phyloP scores from a whole-genome alignment of 2,113 vertebrate species.

The Vireo altiloquus region DNA sequence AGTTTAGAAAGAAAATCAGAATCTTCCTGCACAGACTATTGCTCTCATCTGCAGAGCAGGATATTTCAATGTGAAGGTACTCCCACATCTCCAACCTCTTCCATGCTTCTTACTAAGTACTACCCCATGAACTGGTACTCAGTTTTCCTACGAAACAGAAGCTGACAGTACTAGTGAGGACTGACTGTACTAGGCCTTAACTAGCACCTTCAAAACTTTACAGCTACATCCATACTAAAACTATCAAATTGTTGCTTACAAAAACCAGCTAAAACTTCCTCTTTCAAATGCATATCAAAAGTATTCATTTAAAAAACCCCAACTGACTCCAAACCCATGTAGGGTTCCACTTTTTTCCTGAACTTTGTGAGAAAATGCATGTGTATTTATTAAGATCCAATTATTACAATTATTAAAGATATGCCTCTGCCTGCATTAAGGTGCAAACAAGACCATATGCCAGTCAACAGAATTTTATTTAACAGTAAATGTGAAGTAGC shows the following conservation, averaged over 20 bases:
- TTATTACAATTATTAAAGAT: neutral
- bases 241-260: neutral
- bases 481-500: neutral
- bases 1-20: neutral
- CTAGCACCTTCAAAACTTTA: neutral
- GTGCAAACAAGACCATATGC: accelerated
- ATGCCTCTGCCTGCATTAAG: neutral
- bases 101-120: neutral
- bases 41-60: neutral
- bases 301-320: neutral
- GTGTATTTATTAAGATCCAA: neutral
- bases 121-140: neutral
- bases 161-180: neutral
- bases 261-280: neutral
- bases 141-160: neutral
- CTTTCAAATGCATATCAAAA: neutral
- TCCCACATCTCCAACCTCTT: neutral
- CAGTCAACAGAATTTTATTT: neutral
- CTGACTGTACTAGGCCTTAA: neutral
- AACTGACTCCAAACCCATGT: neutral
- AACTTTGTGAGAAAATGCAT: neutral
- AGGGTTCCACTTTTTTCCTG: neutral
- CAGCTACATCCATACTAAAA: neutral
- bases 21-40: neutral
- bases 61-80: neutral